A percentile compares a stretch with the other conserved stretches of the same genome.
Evolutionary conservation across 2,797 vertebrate genomes (phyloP).

Genomic region (Xenentodon cancila): DNA sequence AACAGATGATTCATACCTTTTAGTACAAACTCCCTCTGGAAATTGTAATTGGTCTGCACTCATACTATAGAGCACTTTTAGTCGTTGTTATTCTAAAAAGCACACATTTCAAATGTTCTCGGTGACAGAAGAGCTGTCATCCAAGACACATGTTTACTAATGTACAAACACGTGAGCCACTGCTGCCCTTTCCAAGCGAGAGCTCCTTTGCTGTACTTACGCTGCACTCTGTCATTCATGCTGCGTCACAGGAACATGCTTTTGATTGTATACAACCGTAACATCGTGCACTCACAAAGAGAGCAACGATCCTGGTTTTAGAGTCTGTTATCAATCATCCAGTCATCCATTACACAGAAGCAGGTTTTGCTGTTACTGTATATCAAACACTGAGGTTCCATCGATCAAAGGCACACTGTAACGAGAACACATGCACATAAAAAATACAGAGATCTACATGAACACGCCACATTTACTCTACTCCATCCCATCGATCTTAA

Average conservation of each 20-base stretch:
- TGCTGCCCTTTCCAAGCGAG: conserved; percentile 6
- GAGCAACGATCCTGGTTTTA: conserved; percentile 61
- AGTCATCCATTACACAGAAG: conserved; percentile 53
- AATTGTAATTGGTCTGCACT: not conserved
- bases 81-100: not conserved
- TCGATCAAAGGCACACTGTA: conserved; percentile 56
- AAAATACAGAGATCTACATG: conserved; percentile 23
- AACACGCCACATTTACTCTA: conserved; percentile 17
- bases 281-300: conserved; percentile 54
- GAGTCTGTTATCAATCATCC: conserved; percentile 64
- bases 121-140: not conserved
- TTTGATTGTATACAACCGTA: conserved; percentile 49
- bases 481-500: conserved; percentile 54
- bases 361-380: conserved; percentile 49
- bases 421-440: conserved; percentile 26
- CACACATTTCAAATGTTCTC: not conserved
- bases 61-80: not conserved
- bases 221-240: conserved; percentile 40
- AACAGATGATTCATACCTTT: no score
- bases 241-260: conserved; percentile 50
- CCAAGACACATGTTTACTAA: not conserved
- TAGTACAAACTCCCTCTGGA: not conserved
- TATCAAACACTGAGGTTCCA: conserved; percentile 53
- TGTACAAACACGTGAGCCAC: not conserved
- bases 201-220: conserved; percentile 16